These are phyloP conservation scores for Latheticus oryzae DNA, from an alignment of 2,888 invertebrate species.

Conservation along the genomic window DNA sequence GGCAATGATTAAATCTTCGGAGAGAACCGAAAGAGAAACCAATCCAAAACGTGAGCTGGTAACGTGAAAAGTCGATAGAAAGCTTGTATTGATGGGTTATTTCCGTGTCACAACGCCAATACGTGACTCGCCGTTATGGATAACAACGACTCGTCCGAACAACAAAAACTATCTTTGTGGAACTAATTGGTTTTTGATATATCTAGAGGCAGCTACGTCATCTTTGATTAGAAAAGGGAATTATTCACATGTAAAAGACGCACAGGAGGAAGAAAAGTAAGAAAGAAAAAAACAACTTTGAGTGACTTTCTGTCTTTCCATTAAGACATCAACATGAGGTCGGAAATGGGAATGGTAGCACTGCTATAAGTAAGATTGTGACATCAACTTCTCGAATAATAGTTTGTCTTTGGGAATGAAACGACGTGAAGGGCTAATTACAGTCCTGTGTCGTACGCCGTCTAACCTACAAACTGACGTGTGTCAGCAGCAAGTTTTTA, in stretches of 20 bases:
- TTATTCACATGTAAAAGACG: too few relatives aligned
- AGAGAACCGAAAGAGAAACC: constrained; percentile 57
- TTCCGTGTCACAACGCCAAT: constrained; percentile 56
- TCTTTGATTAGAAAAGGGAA: not conserved
- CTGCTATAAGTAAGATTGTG: constrained; percentile 18
- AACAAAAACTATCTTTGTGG: constrained; percentile 14
- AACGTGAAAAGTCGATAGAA: constrained; percentile 58
- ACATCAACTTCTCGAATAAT: constrained; percentile 50
- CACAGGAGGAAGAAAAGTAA: too few relatives aligned
- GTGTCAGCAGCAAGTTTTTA: constrained; percentile 54
- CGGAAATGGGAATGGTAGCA: constrained; percentile 23
- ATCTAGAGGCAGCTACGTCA: not conserved
- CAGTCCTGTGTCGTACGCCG: constrained; percentile 45
- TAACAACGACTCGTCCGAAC: constrained; percentile 39
- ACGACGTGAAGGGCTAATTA: constrained; percentile 55
- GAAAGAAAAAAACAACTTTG: too few relatives aligned
- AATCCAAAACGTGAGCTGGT: constrained; percentile 61
- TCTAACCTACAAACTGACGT: constrained; percentile 49
- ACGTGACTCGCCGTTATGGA: constrained; percentile 49
- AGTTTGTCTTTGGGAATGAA: constrained; percentile 53
- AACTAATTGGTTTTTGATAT: constrained; percentile 36
- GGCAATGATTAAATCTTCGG: constrained; percentile 57
- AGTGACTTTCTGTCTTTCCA: constrained; percentile 43
- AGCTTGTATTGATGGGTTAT: constrained; percentile 60
- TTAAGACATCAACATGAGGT: constrained; percentile 46